phyloP scores from a whole-genome alignment of 2,797 vertebrate genomes.

The Capromys pilorides region DNA sequence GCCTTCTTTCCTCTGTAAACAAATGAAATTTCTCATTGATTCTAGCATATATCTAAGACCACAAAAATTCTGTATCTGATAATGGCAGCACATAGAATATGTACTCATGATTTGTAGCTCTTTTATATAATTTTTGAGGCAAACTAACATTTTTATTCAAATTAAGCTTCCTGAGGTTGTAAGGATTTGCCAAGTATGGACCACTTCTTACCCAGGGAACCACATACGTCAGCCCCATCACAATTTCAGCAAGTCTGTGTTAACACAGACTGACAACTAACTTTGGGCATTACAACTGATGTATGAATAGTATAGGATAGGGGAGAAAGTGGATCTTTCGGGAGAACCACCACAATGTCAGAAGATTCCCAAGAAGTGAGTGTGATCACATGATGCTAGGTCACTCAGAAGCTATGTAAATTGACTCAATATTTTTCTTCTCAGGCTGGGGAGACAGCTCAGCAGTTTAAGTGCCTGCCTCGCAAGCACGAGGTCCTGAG shows the following conservation, averaged over 20 bases:
- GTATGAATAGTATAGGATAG: slow-evolving; percentile 82
- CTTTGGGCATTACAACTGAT: slow-evolving; percentile 76
- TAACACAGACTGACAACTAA: slow-evolving; percentile 80
- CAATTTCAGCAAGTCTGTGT: slow-evolving; percentile 68
- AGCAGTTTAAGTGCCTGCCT: too few species aligned
- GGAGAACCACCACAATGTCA: slow-evolving; percentile 72
- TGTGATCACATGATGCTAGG: slow-evolving; percentile 46
- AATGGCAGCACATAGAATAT: neutral
- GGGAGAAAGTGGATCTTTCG: slow-evolving; percentile 84
- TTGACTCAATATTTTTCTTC: slow-evolving; percentile 2
- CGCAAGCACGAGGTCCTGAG: too few species aligned
- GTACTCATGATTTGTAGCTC: neutral
- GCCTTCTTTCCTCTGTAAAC: slow-evolving; percentile 20
- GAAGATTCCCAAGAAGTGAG: slow-evolving; percentile 72
- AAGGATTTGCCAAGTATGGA: neutral
- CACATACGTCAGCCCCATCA: slow-evolving; percentile 58
- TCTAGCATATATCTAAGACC: neutral
- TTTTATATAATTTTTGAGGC: slow-evolving; percentile 24
- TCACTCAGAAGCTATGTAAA: slow-evolving; percentile 68
- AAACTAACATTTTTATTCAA: slow-evolving; percentile 21
- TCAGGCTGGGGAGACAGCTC: too few species aligned
- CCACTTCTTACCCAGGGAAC: neutral
- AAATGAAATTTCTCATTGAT: neutral
- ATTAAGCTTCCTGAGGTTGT: slow-evolving; percentile 2
- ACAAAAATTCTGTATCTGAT: neutral